These are phyloP conservation scores for Bos indicus DNA, from an alignment of 2,113 vertebrate species.

Conservation along the genomic window DNA sequence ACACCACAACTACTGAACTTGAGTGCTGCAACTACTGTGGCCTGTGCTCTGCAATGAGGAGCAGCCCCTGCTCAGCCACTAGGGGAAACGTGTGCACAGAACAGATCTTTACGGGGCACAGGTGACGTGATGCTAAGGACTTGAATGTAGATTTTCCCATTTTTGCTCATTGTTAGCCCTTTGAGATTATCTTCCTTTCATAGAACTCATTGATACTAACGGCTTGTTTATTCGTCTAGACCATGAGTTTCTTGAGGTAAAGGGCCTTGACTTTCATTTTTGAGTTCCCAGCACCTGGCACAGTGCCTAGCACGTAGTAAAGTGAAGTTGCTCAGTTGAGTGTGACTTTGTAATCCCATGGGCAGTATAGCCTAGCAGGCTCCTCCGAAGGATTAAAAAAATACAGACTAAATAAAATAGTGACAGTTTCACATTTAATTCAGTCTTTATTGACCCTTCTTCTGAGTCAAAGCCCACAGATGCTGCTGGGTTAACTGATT, in stretches of 20 bases:
- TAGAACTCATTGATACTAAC: background rate
- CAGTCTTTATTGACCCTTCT: background rate
- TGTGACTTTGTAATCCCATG: background rate
- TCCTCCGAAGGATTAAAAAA: background rate
- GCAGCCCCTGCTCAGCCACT: background rate
- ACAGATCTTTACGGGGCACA: background rate
- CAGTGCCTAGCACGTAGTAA: background rate
- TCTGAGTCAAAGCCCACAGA: background rate
- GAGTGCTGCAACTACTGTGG: background rate
- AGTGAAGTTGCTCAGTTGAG: background rate
- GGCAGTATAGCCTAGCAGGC: background rate
- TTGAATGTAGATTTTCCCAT: background rate
- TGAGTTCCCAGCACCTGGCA: background rate
- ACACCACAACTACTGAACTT: background rate
- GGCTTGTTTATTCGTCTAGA: background rate
- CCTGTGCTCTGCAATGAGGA: background rate
- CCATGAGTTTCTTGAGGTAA: background rate
- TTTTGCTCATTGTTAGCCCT: background rate
- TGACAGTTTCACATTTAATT: background rate
- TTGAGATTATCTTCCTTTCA: background rate
- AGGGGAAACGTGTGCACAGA: no score
- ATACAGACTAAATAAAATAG: background rate
- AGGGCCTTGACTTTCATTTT: background rate
- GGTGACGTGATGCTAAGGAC: background rate
- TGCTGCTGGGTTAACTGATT: background rate